Evolutionary conservation across 2,797 vertebrate genomes (phyloP).

Genomic region (Melanotaenia pygmaea): DNA sequence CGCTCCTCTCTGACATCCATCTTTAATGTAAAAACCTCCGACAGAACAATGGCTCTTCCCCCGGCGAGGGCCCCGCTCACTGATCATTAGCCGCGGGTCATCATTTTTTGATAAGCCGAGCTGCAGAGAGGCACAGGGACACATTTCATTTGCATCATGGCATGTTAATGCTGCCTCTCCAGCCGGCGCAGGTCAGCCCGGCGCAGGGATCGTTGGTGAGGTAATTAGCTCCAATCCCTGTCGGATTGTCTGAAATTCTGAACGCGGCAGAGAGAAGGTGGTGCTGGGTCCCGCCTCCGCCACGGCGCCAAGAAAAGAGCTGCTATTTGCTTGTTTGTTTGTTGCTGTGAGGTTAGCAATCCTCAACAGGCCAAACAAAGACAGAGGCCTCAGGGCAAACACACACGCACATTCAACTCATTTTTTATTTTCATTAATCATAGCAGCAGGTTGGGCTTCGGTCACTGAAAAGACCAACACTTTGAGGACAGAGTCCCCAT

Average conservation of each 20-base stretch:
- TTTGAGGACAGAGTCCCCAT: no score
- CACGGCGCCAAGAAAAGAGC: not conserved
- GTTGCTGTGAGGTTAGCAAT: conserved; percentile 14
- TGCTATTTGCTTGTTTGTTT: conserved; percentile 31
- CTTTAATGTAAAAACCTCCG: conserved; percentile 76
- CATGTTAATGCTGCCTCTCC: conserved; percentile 62
- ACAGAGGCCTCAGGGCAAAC: not conserved
- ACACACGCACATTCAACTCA: conserved; percentile 1
- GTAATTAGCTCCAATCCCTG: conserved; percentile 71
- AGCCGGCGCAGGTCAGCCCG: conserved; percentile 64
- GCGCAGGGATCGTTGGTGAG: conserved; percentile 46
- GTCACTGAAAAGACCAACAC: no score
- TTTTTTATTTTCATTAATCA: no score
- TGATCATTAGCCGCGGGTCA: conserved; percentile 80
- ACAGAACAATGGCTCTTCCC: conserved; percentile 72
- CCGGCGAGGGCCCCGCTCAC: conserved; percentile 34
- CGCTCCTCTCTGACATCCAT: conserved; percentile 63
- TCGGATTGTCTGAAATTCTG: conserved; percentile 67
- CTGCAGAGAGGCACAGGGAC: conserved; percentile 36
- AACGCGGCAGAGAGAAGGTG: conserved; percentile 36
- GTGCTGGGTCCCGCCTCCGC: not conserved
- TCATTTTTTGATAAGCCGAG: conserved; percentile 76
- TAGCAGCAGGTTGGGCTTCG: no score
- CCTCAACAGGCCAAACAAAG: conserved; percentile 8
- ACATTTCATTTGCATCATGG: conserved; percentile 76